Evolutionary conservation across 2,113 vertebrate genomes (phyloP), one percentile per base, ranked within the genome.

Genomic region (Corydoras sp.): DNA sequence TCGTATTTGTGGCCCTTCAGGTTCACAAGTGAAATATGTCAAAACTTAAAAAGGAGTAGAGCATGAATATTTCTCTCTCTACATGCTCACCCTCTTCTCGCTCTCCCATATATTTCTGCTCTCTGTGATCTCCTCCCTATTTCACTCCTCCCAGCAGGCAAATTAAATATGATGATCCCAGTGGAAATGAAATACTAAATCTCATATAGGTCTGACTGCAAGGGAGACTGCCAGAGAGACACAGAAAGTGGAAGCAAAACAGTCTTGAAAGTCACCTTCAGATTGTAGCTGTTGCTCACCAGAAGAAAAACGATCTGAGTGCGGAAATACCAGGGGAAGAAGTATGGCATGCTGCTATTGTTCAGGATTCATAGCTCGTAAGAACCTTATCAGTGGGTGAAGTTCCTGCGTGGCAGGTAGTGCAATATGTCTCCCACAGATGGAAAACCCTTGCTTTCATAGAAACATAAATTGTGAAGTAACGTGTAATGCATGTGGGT

Each of bases 121-220:
- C 68, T 48, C 62, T 54, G 14, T 31, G 15, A 18, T 53, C 32
- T 54, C 30, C 29, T 58, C 62, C 29, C n/a, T 53, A 32, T 15
- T 30, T 58, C 31, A 10, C 31, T 70, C 66, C 77, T 77, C 75
- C 74, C 77, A 80, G 67, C 69, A 82, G 80, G 76, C 77, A 82
- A 85, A 85, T 87, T 85, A 88, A 85, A 88, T 81, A 82, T 75
- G 76, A 70, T 82, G 84, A 86, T 88, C 86, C 84, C 85, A 65
- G 78, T 85, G 82, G 84, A 89, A 87, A 88, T 89, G 83, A 87
- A 85, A 86, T 82, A 79, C 78, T 80, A 86, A 86, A 84, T 84
- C 85, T 85, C 78, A 63, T 63, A 43, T 81, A 76, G 80, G 80
- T 76, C 72, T 67, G 72, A 70, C 65, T 73, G 74, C 65, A 58